Percentiles rank a stretch among this genome's conserved stretches.
phyloP scores from a whole-genome alignment of 2,113 vertebrate species.

The Cnemophilus loriae region DNA sequence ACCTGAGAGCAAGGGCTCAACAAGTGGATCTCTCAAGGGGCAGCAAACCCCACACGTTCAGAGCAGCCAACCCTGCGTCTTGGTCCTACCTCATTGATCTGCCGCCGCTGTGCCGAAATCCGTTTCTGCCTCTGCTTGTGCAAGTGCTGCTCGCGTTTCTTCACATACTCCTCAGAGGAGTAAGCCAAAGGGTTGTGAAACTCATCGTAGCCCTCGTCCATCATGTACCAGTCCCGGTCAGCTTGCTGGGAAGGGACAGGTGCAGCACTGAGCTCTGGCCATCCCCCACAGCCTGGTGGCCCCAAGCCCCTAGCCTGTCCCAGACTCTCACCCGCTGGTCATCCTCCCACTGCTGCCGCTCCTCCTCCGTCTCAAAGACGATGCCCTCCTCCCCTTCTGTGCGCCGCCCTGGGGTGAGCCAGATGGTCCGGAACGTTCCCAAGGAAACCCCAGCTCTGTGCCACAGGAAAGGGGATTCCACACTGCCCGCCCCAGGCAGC shows the following conservation, averaged over 20 bases:
- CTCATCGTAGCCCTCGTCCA: slow-evolving; percentile 97
- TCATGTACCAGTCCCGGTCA: slow-evolving; percentile 99
- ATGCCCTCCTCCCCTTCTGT: slow-evolving; percentile 85
- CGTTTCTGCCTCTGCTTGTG: slow-evolving; percentile 97
- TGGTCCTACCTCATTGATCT: slow-evolving; percentile 90
- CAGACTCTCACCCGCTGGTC: slow-evolving; percentile 84
- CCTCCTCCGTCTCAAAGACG: slow-evolving; percentile 86
- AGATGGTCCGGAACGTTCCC: background rate
- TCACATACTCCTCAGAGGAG: slow-evolving; percentile 91
- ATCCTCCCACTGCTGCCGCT: slow-evolving; percentile 94
- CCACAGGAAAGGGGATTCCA: background rate
- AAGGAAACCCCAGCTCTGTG: background rate
- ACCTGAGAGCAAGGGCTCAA: background rate
- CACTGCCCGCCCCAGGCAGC: rapidly evolving
- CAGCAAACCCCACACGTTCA: rapidly evolving
- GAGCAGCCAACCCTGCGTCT: rapidly evolving
- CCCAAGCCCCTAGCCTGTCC: background rate
- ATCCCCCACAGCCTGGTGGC: background rate
- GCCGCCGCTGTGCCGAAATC: slow-evolving; percentile 92
- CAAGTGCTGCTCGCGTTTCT: slow-evolving; percentile 93
- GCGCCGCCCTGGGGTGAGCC: slow-evolving; percentile 69
- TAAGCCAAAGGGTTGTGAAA: slow-evolving; percentile 93
- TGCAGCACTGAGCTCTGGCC: background rate
- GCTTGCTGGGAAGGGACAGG: slow-evolving; percentile 82
- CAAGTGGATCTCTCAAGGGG: background rate